A percentile compares a stretch with the other conserved stretches of the same genome.
phyloP scores from a whole-genome alignment of 2,888 invertebrate genomes.

The Meiosimyza platycephala region DNA sequence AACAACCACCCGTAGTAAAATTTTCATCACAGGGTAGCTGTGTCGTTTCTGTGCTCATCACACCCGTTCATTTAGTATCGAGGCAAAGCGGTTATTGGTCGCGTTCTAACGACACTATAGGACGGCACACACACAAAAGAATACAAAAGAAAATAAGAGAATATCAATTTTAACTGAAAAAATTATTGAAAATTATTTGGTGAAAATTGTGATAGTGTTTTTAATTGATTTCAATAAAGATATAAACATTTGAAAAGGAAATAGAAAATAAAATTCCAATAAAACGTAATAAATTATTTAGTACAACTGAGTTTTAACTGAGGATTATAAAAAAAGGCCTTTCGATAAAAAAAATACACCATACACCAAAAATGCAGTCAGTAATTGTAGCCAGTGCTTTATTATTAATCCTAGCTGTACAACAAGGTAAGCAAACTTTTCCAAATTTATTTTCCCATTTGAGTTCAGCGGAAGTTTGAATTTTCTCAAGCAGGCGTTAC shows the following conservation, averaged over 20 bases:
- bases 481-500: slow-evolving; percentile 16
- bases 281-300: neutral
- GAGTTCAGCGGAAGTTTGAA: too few relatives aligned
- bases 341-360: slow-evolving; percentile 15
- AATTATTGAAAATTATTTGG: neutral
- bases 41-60: neutral
- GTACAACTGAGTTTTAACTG: slow-evolving; percentile 23
- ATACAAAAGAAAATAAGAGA: slow-evolving; percentile 2
- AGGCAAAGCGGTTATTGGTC: slow-evolving; percentile 37
- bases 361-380: slow-evolving; percentile 59
- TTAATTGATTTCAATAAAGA: neutral
- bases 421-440: slow-evolving; percentile 64
- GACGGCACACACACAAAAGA: neutral
- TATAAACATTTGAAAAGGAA: neutral
- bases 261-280: slow-evolving; percentile 23
- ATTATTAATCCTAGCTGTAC: slow-evolving; percentile 64
- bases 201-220: too few relatives aligned
- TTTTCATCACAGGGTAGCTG: slow-evolving; percentile 20
- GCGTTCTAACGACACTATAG: slow-evolving; percentile 17
- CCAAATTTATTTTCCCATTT: neutral
- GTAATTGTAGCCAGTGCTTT: slow-evolving; percentile 63
- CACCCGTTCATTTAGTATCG: slow-evolving; percentile 34
- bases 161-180: slow-evolving; percentile 3
- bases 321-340: slow-evolving; percentile 3
- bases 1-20: slow-evolving; percentile 9